phyloP scores from a whole-genome alignment of 2,113 vertebrate species.

The Illadopsis cleaveri region DNA sequence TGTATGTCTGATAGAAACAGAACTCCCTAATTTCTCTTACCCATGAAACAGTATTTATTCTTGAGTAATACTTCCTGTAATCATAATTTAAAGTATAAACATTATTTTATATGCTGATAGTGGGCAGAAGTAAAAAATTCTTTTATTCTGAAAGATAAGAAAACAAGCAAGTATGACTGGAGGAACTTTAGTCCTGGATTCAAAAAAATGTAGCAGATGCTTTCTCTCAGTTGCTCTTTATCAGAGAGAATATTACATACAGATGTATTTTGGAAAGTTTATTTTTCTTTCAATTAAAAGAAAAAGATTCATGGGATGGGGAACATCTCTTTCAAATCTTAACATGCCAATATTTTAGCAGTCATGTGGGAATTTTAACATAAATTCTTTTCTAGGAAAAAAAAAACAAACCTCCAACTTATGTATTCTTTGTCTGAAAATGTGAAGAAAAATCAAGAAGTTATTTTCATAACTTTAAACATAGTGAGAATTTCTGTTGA shows the following conservation, averaged over 20 bases:
- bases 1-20: not conserved
- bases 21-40: not conserved
- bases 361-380: not conserved
- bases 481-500: not conserved
- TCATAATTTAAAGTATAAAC: conserved; percentile 34
- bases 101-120: conserved; percentile 21
- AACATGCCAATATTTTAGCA: not conserved
- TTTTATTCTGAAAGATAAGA: conserved; percentile 29
- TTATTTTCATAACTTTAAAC: not conserved
- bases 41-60: not conserved
- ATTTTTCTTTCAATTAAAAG: conserved; percentile 41
- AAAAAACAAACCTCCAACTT: rapidly evolving
- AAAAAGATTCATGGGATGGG: not conserved
- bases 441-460: not conserved
- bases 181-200: not conserved
- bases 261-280: conserved; percentile 45
- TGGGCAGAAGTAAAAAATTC: conserved; percentile 9
- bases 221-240: conserved; percentile 54
- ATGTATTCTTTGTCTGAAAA: not conserved
- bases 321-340: not conserved
- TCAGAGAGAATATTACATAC: conserved; percentile 30
- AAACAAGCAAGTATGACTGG: conserved; percentile 18
- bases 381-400: not conserved
- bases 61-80: conserved; percentile 19
- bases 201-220: conserved; percentile 27